These are phyloP conservation scores for Poeciliopsis retropinna DNA, from an alignment of 2,113 vertebrate species.

Conservation along the genomic window DNA sequence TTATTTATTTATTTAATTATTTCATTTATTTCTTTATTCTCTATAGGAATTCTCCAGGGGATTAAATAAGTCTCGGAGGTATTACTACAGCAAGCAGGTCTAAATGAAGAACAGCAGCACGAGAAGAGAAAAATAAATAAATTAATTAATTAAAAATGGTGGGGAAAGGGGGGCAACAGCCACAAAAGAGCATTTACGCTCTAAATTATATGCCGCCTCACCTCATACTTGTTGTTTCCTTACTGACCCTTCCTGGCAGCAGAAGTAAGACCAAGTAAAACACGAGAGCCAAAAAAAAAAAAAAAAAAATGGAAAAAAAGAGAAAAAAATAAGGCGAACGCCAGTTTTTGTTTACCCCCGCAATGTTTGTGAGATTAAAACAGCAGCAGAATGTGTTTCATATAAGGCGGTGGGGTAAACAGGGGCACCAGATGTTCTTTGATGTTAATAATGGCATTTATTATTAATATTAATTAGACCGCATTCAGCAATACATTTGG, in stretches of 20 bases:
- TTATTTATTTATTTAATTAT: slow-evolving; percentile 61
- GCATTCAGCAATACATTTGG: slow-evolving; percentile 99
- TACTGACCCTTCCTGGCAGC: slow-evolving; percentile 39
- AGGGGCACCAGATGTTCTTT: slow-evolving; percentile 99
- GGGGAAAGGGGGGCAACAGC: neutral
- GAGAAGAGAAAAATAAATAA: neutral
- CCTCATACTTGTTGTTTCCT: slow-evolving; percentile 20
- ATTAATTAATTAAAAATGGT: neutral
- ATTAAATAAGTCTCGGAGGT: slow-evolving; percentile 88
- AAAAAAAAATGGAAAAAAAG: neutral
- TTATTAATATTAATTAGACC: slow-evolving; percentile 99
- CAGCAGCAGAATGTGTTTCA: slow-evolving; percentile 98
- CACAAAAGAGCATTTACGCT: slow-evolving; percentile 78
- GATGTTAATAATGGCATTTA: slow-evolving; percentile 99
- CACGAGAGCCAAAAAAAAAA: slow-evolving; percentile 5
- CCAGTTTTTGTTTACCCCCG: slow-evolving; percentile 88
- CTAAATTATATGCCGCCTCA: slow-evolving; percentile 31
- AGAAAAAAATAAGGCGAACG: slow-evolving; percentile 66
- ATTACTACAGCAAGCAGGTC: slow-evolving; percentile 91
- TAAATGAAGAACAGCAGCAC: slow-evolving; percentile 80
- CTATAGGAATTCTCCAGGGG: slow-evolving; percentile 86
- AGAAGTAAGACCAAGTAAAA: slow-evolving; percentile 52
- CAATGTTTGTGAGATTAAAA: slow-evolving; percentile 96
- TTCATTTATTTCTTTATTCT: slow-evolving; percentile 74
- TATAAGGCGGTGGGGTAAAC: slow-evolving; percentile 99